phyloP scores from a whole-genome alignment of 2,888 invertebrate genomes.

The Argyra leucocephala region DNA sequence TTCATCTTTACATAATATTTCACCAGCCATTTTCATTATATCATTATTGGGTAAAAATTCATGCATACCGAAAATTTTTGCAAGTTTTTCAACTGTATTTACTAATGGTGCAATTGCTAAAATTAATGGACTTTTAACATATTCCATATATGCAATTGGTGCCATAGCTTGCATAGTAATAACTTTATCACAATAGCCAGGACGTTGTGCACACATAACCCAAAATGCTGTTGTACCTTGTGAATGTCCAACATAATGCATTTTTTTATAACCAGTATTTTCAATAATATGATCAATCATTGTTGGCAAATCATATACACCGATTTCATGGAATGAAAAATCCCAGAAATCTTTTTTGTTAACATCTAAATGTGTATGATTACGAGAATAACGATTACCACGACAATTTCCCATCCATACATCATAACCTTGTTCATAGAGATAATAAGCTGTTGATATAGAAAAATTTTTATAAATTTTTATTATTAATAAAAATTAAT shows the following conservation, averaged over 20 bases:
- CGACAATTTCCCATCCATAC: conserved; percentile 27
- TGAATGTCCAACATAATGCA: conserved; percentile 50
- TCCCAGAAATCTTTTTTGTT: conserved; percentile 20
- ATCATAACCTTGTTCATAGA: conserved; percentile 26
- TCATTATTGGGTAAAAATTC: conserved; percentile 52
- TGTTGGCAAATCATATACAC: conserved; percentile 48
- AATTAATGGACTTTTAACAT: conserved; percentile 33
- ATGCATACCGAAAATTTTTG: conserved; percentile 25
- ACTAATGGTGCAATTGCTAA: conserved; percentile 37
- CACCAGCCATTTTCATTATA: conserved; percentile 44
- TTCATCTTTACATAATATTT: conserved; percentile 45
- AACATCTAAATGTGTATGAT: conserved; percentile 20
- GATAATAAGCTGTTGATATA: conserved; percentile 20
- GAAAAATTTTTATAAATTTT: neutral
- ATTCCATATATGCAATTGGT: conserved; percentile 43
- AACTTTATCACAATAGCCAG: conserved; percentile 43
- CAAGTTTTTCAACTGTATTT: conserved; percentile 14
- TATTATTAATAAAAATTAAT: neutral
- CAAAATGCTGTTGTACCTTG: conserved; percentile 44
- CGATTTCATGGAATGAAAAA: conserved; percentile 47
- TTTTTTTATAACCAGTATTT: conserved; percentile 36
- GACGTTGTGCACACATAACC: conserved; percentile 35
- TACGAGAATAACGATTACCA: conserved; percentile 25
- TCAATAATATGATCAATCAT: conserved; percentile 44
- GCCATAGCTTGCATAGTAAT: conserved; percentile 43